Base-by-base conservation (phyloP, 2,797 vertebrate genomes). In the Thunnus albacares region DNA sequence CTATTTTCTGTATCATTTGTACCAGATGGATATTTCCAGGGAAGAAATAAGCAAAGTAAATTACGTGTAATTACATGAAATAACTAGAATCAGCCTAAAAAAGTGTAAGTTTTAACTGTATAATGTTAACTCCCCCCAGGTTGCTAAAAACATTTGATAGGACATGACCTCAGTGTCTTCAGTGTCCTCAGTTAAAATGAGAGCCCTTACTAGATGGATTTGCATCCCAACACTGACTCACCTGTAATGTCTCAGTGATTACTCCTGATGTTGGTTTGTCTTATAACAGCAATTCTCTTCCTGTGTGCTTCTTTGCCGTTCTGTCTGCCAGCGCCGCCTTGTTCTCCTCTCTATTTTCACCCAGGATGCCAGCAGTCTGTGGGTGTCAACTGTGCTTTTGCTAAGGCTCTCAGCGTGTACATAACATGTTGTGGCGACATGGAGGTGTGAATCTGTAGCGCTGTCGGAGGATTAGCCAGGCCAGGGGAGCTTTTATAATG, bases 401-500 rank as follows among this genome's bases (percentile, higher is more conserved):
- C 68, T 28, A 14, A 78, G 58, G 72, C 57, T 80, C 70, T 47
- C 53, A 52, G 59, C 63, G 13, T 76, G 77, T 55, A 69, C 49
- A 8, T 35, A 75, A 71, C 81, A 74, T 45, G 63, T 24, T 58
- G 52, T 2, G 0, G 24, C 0, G 14, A 56, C 57, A 58, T 15
- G 52, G 67, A 79, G 65, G 81, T 56, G 70, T 75, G 71, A 77
- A 55, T 74, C 62, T 84, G 55, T 33, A 41, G 58, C 3, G 6
- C 83, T 76, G 86, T 26, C 8, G 0, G 58, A 76, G 83, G 80
- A 87, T 87, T 75, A 88, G 30, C 69, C 55, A 22, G 55, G 64
- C 51, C 73, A 71, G 52, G 60, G 66, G 22, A 85, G 82, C 81
- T 86, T 81, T 82, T 72, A 82, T 77, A 83, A 79, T 65, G 79